Evolutionary conservation across 2,113 vertebrate genomes (phyloP).

Genomic region (Platycercus adscitus): DNA sequence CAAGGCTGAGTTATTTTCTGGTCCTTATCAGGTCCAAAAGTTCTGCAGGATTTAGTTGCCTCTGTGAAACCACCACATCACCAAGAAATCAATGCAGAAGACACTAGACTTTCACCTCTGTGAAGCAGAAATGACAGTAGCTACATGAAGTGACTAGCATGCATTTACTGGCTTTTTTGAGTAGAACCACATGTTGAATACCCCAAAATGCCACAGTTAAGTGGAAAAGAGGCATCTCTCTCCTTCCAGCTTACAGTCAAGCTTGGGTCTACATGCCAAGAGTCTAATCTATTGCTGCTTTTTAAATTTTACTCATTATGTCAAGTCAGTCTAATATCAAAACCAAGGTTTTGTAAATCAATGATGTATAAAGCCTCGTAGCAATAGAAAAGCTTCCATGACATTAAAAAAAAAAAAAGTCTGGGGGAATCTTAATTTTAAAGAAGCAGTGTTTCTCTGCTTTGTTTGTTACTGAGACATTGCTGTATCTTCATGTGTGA

Average conservation of each 20-base stretch:
- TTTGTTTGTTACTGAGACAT: not conserved
- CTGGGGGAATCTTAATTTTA: slow-evolving; percentile 9
- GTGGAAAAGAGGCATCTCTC: not conserved
- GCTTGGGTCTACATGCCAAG: not conserved
- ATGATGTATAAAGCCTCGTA: not conserved
- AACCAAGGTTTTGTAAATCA: slow-evolving; percentile 7
- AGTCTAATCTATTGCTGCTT: not conserved
- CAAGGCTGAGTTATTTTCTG: not conserved
- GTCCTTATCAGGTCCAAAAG: not conserved
- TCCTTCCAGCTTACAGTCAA: not conserved
- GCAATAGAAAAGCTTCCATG: not conserved
- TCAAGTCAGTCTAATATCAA: slow-evolving; percentile 37
- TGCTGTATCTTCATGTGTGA: not conserved
- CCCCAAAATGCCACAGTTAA: not conserved
- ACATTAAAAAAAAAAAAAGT: not conserved
- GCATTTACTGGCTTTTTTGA: not conserved
- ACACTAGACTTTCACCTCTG: not conserved
- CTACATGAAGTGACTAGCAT: not conserved
- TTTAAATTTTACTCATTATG: slow-evolving; percentile 15
- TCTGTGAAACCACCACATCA: not conserved
- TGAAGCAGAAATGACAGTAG: not conserved
- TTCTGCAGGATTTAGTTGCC: not conserved
- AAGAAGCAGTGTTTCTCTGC: not conserved
- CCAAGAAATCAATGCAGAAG: not conserved
- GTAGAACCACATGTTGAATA: not conserved